These are phyloP conservation scores for Chrysomallon squamiferum DNA, from an alignment of 1,140 invertebrate species.

Conservation along the genomic window DNA sequence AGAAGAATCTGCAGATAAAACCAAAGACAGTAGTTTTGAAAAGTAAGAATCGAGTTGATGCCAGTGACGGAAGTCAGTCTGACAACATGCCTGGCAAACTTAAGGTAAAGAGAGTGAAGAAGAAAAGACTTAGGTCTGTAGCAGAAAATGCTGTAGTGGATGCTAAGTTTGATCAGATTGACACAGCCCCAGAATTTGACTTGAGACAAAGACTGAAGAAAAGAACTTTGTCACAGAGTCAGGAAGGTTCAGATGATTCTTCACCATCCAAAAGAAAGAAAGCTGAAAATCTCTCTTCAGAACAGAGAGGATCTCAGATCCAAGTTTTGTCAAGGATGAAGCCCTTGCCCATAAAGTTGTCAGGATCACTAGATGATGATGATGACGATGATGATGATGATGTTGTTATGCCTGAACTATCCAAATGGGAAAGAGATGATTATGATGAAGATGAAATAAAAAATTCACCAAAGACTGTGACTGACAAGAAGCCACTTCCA, in stretches of 20 bases:
- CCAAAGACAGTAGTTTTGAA: background rate
- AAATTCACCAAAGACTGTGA: constrained; percentile 12
- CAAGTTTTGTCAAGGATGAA: constrained; percentile 10
- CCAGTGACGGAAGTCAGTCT: background rate
- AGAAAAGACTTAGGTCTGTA: constrained; percentile 6
- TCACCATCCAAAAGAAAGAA: constrained; percentile 11
- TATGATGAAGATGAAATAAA: constrained; percentile 24
- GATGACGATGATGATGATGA: constrained; percentile 29
- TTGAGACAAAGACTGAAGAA: background rate
- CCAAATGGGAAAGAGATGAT: constrained; percentile 86
- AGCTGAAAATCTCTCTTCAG: constrained; percentile 14
- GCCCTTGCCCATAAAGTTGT: background rate
- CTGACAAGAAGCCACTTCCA: constrained; percentile 40
- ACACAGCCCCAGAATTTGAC: background rate
- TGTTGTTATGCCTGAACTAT: constrained; percentile 71
- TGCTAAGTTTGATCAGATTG: background rate
- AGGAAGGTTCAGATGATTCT: background rate
- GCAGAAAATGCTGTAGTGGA: background rate
- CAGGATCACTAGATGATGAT: constrained; percentile 18
- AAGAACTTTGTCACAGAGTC: background rate
- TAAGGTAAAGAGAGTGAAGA: constrained; percentile 5
- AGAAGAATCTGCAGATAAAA: background rate
- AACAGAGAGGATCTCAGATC: constrained; percentile 19
- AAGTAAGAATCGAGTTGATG: background rate
- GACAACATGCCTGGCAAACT: constrained; percentile 1